A percentile compares a stretch with the other conserved stretches of the same genome.
Evolutionary conservation across 2,888 invertebrate genomes (phyloP).

Genomic region (Dyspetes luteomarginatus): DNA sequence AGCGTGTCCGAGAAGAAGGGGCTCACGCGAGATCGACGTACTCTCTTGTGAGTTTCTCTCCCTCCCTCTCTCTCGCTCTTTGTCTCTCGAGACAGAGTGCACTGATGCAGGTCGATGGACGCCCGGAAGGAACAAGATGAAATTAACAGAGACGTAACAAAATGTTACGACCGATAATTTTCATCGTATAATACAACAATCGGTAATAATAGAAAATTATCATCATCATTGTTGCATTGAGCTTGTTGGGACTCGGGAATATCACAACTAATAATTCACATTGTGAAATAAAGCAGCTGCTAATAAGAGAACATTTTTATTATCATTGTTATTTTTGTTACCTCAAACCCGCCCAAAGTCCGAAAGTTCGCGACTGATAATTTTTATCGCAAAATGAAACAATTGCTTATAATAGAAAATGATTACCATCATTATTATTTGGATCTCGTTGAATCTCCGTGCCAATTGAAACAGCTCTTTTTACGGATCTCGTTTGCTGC

Average conservation of each 20-base stretch:
- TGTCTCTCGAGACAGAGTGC: conserved; percentile 29
- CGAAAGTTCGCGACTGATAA: conserved; percentile 4
- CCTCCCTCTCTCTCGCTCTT: conserved; percentile 6
- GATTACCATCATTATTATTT: background rate
- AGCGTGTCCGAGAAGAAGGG: conserved; percentile 46
- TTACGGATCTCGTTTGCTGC: conserved; percentile 30
- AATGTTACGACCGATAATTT: background rate
- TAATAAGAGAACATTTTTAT: background rate
- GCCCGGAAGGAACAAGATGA: conserved; percentile 57
- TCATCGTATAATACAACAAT: conserved; percentile 4
- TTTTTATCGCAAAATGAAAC: conserved; percentile 4
- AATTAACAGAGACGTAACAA: conserved; percentile 39
- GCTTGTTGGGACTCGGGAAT: no score
- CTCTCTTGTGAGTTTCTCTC: conserved; percentile 8
- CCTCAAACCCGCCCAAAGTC: no score
- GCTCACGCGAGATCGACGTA: conserved; percentile 43
- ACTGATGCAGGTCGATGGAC: conserved; percentile 56
- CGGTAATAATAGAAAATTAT: background rate
- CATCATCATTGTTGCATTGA: no score
- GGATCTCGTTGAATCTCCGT: conserved; percentile 13
- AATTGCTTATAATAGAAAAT: background rate
- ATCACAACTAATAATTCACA: no score
- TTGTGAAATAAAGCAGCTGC: background rate
- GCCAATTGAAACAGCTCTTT: conserved; percentile 24
- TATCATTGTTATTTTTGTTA: no score